These are phyloP conservation scores for Chelonus formosanus DNA, from an alignment of 2,888 invertebrate genomes.

Conservation along the genomic window DNA sequence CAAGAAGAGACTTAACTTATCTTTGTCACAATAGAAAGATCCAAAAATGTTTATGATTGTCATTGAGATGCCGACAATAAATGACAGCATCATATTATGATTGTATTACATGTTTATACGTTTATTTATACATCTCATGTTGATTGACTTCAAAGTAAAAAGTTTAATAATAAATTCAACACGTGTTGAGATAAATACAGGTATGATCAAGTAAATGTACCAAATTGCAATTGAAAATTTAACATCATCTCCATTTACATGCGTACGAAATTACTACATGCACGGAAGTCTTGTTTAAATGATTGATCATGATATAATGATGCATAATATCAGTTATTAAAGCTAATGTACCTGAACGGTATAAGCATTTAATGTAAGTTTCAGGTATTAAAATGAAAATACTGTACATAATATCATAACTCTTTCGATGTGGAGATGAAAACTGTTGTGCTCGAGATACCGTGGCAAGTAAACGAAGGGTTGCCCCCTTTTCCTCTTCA, in stretches of 20 bases:
- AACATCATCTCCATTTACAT: no score
- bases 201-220: no score
- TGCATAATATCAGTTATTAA: slow-evolving; percentile 20
- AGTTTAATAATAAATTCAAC: no score
- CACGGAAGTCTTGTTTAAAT: neutral
- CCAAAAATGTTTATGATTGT: slow-evolving; percentile 16
- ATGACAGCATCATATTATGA: no score
- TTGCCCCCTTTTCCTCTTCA: slow-evolving; percentile 38
- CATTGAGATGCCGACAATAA: neutral
- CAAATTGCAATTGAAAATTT: no score
- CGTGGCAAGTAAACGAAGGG: slow-evolving; percentile 38
- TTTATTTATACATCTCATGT: no score
- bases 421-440: slow-evolving; percentile 26
- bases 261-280: slow-evolving; percentile 3
- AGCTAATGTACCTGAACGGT: neutral
- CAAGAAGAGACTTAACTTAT: slow-evolving; percentile 63
- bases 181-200: no score
- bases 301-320: slow-evolving; percentile 18
- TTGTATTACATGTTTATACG: no score
- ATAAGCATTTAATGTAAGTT: slow-evolving; percentile 2
- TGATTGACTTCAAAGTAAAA: no score
- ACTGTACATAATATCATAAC: slow-evolving; percentile 1
- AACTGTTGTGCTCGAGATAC: slow-evolving; percentile 36
- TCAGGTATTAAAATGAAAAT: neutral
- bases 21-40: slow-evolving; percentile 57